Percentiles rank a stretch among this genome's conserved stretches.
Evolutionary conservation across 2,113 vertebrate genomes (phyloP).

Genomic region (Trinectes maculatus): DNA sequence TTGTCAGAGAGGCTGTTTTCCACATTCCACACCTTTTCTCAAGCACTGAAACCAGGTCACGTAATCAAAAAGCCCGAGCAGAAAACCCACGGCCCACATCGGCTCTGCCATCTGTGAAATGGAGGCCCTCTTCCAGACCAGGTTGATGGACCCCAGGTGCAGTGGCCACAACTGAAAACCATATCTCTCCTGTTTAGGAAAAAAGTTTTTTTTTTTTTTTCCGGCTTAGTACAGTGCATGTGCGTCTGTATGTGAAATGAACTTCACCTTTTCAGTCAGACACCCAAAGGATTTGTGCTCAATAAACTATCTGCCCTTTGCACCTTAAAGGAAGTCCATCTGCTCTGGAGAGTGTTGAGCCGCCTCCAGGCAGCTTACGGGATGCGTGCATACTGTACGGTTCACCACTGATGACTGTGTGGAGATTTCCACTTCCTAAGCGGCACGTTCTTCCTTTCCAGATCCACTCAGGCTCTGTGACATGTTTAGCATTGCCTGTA

Average conservation of each 20-base stretch:
- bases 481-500: constrained; percentile 57
- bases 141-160: constrained; percentile 58
- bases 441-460: constrained; percentile 51
- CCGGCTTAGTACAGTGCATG: too few relatives aligned
- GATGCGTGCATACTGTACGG: constrained; percentile 51
- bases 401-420: constrained; percentile 52
- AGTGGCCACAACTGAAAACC: constrained; percentile 45
- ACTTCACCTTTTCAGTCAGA: constrained; percentile 61
- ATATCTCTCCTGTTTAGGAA: constrained; percentile 38
- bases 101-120: constrained; percentile 66
- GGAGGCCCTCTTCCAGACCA: constrained; percentile 35
- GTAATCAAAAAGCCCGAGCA: constrained; percentile 48
- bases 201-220: not conserved
- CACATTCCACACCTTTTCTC: constrained; percentile 53
- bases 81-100: constrained; percentile 41
- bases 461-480: constrained; percentile 54
- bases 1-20: constrained; percentile 40
- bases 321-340: constrained; percentile 76
- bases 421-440: constrained; percentile 67
- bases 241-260: constrained; percentile 40
- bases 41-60: constrained; percentile 61
- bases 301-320: constrained; percentile 74
- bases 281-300: constrained; percentile 76
- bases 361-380: constrained; percentile 57
- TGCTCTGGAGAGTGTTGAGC: constrained; percentile 63